A percentile compares a stretch with the other conserved stretches of the same genome.
Conservation (phyloP, 1,140 invertebrate genomes). For the Diploscapter pachys region DNA sequence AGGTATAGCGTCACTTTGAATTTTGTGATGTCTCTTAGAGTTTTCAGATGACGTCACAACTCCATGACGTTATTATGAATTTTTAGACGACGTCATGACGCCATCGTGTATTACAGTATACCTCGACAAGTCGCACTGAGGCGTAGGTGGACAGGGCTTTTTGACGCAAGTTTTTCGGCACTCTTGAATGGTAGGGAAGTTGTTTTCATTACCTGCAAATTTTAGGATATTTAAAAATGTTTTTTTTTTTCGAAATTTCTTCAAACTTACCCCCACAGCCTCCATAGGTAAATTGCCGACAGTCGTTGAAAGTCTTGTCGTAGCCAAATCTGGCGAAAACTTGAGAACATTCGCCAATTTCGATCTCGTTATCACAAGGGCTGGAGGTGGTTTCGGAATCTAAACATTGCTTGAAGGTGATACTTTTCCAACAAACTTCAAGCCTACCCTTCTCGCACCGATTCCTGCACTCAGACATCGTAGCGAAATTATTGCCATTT, state of each 20-base stretch:
- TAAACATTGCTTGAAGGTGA: not conserved
- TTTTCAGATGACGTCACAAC: no score
- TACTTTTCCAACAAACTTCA: not conserved
- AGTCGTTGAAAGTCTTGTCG: conserved; percentile 35
- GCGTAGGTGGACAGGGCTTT: conserved; percentile 41
- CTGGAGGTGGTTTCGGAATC: conserved; percentile 26
- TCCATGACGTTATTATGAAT: no score
- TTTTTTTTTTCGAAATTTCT: not conserved
- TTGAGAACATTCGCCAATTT: conserved; percentile 40
- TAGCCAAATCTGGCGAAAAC: conserved; percentile 41
- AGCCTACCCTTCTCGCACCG: conserved; percentile 28
- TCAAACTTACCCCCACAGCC: conserved; percentile 38
- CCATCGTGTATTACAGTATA: no score
- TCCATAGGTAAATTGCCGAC: conserved; percentile 43
- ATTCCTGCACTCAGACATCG: conserved; percentile 44
- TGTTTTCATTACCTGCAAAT: conserved; percentile 34
- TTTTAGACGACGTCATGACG: no score
- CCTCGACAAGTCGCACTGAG: conserved; percentile 41
- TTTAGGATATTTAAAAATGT: not conserved
- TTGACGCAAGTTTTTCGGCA: conserved; percentile 37
- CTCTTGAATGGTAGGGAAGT: conserved; percentile 39
- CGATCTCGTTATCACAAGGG: conserved; percentile 36
- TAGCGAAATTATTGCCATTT: conserved; percentile 53
- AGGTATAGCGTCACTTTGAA: no score
- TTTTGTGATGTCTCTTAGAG: no score